phyloP scores from a whole-genome alignment of 2,113 vertebrate genomes.

The Forbesichthys agassizii region DNA sequence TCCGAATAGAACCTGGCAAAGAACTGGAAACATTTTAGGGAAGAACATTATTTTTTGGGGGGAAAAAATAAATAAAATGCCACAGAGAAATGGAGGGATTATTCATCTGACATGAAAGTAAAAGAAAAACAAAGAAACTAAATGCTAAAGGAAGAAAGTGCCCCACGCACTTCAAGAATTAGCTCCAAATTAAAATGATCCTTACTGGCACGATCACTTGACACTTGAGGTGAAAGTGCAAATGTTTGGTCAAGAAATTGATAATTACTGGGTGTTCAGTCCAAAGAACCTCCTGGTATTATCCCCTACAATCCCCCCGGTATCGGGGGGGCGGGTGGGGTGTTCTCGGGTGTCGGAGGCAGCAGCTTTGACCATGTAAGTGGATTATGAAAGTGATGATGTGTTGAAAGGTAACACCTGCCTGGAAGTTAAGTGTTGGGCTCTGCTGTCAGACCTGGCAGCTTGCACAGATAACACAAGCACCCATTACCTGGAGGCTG shows the following conservation, averaged over 20 bases:
- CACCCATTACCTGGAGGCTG: constrained; percentile 65
- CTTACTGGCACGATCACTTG: too few species aligned
- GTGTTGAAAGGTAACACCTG: constrained; percentile 73
- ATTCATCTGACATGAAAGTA: too few species aligned
- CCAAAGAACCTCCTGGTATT: constrained; percentile 46
- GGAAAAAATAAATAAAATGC: constrained; percentile 1
- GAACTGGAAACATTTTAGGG: too few species aligned
- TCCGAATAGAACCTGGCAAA: too few species aligned
- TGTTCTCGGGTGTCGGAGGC: constrained; percentile 39
- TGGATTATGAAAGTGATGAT: constrained; percentile 79
- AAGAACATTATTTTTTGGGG: constrained; percentile 2
- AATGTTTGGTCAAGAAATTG: constrained; percentile 45
- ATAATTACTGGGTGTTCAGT: constrained; percentile 52
- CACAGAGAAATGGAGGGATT: too few species aligned
- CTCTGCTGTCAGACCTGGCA: constrained; percentile 69
- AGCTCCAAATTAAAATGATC: too few species aligned
- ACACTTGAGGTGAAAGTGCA: constrained; percentile 25
- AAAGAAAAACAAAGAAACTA: too few species aligned
- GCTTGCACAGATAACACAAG: constrained; percentile 67
- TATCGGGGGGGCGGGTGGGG: constrained; percentile 50
- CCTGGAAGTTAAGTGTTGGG: constrained; percentile 70
- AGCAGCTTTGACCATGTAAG: constrained; percentile 69
- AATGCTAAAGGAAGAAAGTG: too few species aligned
- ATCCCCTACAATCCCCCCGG: constrained; percentile 59
- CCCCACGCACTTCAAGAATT: too few species aligned